Conservation (phyloP, 2,113 vertebrate genomes). For the Diadophis punctatus region DNA sequence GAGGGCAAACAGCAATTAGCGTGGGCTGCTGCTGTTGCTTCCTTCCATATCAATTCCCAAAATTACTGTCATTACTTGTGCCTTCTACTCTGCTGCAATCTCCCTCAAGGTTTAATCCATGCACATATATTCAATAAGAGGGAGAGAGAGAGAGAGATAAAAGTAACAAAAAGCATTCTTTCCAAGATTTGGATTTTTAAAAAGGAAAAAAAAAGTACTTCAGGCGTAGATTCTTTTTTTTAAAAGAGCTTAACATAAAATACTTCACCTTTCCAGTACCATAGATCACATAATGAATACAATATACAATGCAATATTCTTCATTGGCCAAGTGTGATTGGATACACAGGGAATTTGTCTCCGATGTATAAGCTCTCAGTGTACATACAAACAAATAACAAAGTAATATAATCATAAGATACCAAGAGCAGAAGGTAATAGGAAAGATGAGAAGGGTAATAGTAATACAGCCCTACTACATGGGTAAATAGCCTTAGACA, state of each 20-base stretch:
- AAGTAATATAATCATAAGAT: background rate
- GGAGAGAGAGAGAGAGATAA: background rate
- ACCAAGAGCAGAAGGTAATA: background rate
- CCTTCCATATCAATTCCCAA: slow-evolving; percentile 30
- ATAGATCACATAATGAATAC: background rate
- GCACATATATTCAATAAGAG: background rate
- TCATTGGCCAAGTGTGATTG: background rate
- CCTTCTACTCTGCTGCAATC: background rate
- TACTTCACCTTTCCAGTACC: background rate
- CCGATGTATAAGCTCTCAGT: background rate
- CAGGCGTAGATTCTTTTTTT: background rate
- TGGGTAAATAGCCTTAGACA: background rate
- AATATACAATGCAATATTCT: background rate
- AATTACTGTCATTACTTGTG: slow-evolving; percentile 39
- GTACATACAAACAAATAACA: background rate
- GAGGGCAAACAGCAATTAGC: slow-evolving; percentile 21
- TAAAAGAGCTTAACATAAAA: background rate
- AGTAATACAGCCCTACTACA: background rate
- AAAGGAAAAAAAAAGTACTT: background rate
- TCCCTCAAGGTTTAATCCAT: slow-evolving; percentile 19
- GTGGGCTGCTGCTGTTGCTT: background rate
- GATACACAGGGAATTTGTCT: background rate
- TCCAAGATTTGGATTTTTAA: slow-evolving; percentile 5
- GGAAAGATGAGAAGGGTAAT: background rate
- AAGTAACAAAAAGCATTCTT: slow-evolving; percentile 23